Conservation (phyloP, 2,113 vertebrate genomes). For the Microtus pennsylvanicus region DNA sequence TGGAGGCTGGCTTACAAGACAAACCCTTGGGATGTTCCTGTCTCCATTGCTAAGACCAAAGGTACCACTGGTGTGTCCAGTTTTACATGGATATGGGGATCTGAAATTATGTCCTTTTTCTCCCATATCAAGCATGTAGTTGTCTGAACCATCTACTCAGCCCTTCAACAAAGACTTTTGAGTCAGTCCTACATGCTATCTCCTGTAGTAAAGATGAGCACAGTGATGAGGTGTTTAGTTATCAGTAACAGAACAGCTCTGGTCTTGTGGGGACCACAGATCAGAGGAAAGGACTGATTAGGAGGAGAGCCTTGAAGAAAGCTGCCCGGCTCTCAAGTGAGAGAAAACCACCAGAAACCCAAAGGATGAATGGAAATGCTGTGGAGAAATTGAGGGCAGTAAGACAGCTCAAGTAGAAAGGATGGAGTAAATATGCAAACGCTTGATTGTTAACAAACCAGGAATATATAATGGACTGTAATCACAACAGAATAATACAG, state of each 20-base stretch:
- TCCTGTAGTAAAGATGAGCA: neutral
- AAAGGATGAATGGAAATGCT: neutral
- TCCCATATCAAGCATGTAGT: neutral
- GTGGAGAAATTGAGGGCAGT: neutral
- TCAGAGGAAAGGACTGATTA: neutral
- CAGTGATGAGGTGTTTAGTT: neutral
- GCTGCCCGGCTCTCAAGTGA: neutral
- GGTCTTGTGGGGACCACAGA: neutral
- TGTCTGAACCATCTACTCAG: neutral
- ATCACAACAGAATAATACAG: neutral
- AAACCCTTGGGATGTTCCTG: neutral
- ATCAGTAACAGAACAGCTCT: neutral
- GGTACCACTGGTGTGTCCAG: neutral
- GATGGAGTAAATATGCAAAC: neutral
- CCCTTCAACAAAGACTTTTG: neutral
- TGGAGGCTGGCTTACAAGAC: neutral
- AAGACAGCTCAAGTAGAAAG: neutral
- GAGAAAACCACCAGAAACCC: neutral
- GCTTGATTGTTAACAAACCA: neutral
- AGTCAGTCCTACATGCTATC: neutral
- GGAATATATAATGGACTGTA: neutral
- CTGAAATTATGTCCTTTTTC: neutral
- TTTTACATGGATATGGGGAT: neutral
- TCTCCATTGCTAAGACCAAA: neutral
- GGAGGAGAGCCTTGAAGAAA: neutral